phyloP scores from a whole-genome alignment of 2,113 vertebrate species.

The Chelonoidis abingdonii region DNA sequence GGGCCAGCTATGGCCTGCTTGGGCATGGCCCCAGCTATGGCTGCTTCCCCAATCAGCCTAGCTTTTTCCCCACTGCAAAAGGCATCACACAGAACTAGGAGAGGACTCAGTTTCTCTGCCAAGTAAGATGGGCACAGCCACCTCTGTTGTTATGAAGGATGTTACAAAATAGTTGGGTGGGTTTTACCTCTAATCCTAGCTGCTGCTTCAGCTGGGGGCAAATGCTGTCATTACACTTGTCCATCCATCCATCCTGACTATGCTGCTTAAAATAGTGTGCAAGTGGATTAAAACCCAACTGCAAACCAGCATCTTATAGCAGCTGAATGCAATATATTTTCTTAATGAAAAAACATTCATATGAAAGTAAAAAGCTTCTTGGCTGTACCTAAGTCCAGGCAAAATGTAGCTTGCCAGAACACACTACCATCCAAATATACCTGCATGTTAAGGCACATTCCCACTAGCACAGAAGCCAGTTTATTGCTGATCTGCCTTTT shows the following conservation, averaged over 20 bases:
- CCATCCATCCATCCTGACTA: not conserved
- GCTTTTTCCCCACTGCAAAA: no score
- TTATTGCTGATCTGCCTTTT: not conserved
- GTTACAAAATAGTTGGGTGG: not conserved
- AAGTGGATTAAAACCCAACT: not conserved
- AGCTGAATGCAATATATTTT: not conserved
- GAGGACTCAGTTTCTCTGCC: not conserved
- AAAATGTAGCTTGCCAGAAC: not conserved
- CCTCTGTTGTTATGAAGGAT: not conserved
- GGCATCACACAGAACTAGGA: not conserved
- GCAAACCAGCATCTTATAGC: accelerated
- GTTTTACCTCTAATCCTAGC: not conserved
- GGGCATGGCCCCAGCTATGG: no score
- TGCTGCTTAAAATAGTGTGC: accelerated
- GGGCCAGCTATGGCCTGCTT: no score
- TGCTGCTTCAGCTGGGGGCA: not conserved
- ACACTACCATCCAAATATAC: not conserved
- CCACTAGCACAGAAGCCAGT: not conserved
- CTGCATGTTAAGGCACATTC: not conserved
- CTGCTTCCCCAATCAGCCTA: no score
- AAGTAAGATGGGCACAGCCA: not conserved
- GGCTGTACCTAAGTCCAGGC: not conserved
- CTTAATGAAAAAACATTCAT: not conserved
- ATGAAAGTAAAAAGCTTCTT: not conserved
- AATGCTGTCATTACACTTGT: not conserved